Conservation (phyloP, 1,140 invertebrate genomes). For the Stegodyphus mimosarum region DNA sequence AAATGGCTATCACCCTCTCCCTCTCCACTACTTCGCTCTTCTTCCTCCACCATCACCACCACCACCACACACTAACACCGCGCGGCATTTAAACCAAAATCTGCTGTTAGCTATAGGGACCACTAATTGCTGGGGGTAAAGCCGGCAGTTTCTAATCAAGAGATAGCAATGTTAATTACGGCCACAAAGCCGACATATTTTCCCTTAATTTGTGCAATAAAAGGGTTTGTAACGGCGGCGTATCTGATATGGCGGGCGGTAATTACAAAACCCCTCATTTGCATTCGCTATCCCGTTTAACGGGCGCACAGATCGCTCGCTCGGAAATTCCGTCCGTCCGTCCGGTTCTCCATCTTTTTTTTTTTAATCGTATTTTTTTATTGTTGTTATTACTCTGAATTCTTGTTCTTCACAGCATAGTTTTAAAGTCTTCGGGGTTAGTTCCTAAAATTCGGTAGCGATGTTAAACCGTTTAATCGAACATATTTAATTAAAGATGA, state of each 20-base stretch:
- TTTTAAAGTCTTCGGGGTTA: neutral
- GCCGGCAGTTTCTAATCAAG: constrained; percentile 58
- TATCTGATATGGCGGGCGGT: constrained; percentile 52
- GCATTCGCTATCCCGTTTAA: constrained; percentile 36
- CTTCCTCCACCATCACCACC: neutral
- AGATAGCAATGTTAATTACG: constrained; percentile 62
- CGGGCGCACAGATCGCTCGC: constrained; percentile 44
- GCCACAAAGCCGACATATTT: constrained; percentile 58
- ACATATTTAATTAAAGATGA: constrained; percentile 33
- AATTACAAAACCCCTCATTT: constrained; percentile 58
- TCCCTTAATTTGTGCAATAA: constrained; percentile 61
- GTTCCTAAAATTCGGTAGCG: constrained; percentile 8
- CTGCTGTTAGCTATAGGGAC: constrained; percentile 45
- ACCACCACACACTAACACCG: neutral
- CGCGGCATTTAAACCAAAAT: constrained; percentile 51
- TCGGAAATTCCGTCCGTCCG: constrained; percentile 42
- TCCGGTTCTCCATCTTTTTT: constrained; percentile 9
- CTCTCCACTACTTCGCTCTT: neutral
- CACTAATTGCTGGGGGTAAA: constrained; percentile 58
- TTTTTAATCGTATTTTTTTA: constrained; percentile 7
- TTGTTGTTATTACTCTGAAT: neutral
- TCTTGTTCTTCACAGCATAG: too few relatives aligned
- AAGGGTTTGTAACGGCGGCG: constrained; percentile 52
- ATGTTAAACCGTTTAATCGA: constrained; percentile 57
- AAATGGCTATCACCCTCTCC: constrained; percentile 12